Evolutionary conservation across 2,888 invertebrate genomes (phyloP), one percentile per base, ranked within the genome.

Genomic region (Mellilla xanthometata): DNA sequence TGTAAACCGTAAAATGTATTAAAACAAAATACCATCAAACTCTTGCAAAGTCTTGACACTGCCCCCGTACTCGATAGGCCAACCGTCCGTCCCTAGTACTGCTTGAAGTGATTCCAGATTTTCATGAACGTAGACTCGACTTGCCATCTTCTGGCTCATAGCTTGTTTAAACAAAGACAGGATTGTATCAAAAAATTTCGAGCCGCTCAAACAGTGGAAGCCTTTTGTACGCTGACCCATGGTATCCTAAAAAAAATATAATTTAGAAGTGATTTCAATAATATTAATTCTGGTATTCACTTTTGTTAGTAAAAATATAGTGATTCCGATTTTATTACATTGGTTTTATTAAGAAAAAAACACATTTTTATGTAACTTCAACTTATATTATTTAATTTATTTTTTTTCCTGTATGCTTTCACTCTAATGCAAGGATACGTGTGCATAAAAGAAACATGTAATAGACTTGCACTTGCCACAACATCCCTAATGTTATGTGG

Each of bases 41-140:
- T 69, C 63, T 2, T 53, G 46, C 0, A 66, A 11, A 10, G 55
- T 44, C 10, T 33, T 58, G 3, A 58, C 68, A 11, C 54, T 34
- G 0, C 75, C 75, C 0, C 71, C 74, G 11, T 58, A 62, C 0
- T 76, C 76, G 15, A 34, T 26, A 0, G 76, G 76, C 3, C 74
- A 39, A 2, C 56, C 35, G 1, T 68, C 65, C 34, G 40, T 62
- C 0, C 65, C 58, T 9, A 75, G 22, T n/a, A 44, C 41, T 0
- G 68, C 43, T 24, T 65, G 45, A 1, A 74, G 32, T 0, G 64
- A 49, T 2, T 75, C 68, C 2, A 63, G 2, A 23, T 31, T 52
- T 1, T 43, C 32, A n/a, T 72, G 72, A 0, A 68, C 39, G 2
- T 60, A 24, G 2, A 74, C 28, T 24, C 72, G 58, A 3, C 54